These are phyloP conservation scores for Eumerus sabulonum DNA, from an alignment of 2,888 invertebrate species.

Conservation along the genomic window DNA sequence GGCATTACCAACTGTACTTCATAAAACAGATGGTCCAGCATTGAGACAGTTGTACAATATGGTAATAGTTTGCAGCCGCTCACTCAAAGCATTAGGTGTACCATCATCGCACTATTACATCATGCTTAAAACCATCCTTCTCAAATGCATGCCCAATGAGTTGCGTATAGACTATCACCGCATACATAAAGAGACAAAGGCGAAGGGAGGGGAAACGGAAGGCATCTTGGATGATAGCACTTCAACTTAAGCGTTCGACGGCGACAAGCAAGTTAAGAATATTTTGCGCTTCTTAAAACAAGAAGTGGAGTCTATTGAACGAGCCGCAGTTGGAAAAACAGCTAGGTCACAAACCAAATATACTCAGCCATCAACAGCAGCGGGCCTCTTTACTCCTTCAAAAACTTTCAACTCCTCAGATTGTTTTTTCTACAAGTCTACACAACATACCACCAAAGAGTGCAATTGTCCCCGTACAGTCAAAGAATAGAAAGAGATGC, in stretches of 20 bases:
- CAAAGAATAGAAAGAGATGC: no score
- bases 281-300: no score
- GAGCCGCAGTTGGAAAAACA: no score
- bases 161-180: slow-evolving; percentile 21
- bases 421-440: no score
- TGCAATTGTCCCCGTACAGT: no score
- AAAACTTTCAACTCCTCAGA: slow-evolving; percentile 8
- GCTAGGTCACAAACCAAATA: no score
- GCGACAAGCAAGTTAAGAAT: slow-evolving; percentile 19
- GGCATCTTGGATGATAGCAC: not conserved
- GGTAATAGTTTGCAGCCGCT: slow-evolving; percentile 11
- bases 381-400: slow-evolving; percentile 5
- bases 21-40: slow-evolving; percentile 4
- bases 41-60: slow-evolving; percentile 13
- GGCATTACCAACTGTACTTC: slow-evolving; percentile 14
- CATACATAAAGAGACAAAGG: slow-evolving; percentile 3
- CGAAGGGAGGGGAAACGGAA: not conserved
- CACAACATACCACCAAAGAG: no score
- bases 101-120: slow-evolving; percentile 28
- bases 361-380: no score
- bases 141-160: slow-evolving; percentile 18
- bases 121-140: slow-evolving; percentile 20
- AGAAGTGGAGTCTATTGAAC: slow-evolving; percentile 8
- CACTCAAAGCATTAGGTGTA: slow-evolving; percentile 18
- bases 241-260: slow-evolving; percentile 18